Conservation (phyloP, 2,113 vertebrate genomes). For the Bombycilla garrulus region DNA sequence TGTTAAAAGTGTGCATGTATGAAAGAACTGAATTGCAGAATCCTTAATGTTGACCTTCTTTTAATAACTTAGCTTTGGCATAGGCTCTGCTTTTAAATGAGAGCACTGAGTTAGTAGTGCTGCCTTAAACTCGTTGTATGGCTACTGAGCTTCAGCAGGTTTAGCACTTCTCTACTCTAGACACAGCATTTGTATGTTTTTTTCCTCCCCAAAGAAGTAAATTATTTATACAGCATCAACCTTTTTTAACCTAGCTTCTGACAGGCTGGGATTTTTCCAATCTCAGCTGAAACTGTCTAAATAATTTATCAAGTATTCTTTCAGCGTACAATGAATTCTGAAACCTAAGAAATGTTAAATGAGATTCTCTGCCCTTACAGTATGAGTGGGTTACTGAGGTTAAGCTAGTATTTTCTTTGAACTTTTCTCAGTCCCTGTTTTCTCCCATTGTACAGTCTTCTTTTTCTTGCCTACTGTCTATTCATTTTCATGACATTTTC, state of each 20-base stretch:
- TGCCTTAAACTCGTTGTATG: slow-evolving; percentile 33
- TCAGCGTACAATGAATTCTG: slow-evolving; percentile 61
- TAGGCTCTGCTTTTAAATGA: slow-evolving; percentile 4
- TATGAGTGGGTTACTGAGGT: slow-evolving; percentile 62
- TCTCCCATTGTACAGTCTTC: not conserved
- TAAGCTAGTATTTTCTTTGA: slow-evolving; percentile 67
- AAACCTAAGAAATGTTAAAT: slow-evolving; percentile 73
- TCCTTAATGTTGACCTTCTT: not conserved
- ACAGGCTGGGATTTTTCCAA: slow-evolving; percentile 72
- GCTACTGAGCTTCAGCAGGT: slow-evolving; percentile 27
- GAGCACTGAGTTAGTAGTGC: not conserved
- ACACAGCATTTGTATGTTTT: slow-evolving; percentile 10
- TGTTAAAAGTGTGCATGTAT: not conserved
- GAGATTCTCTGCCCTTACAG: slow-evolving; percentile 58
- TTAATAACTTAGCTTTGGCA: slow-evolving; percentile 8
- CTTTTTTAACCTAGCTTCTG: slow-evolving; percentile 73
- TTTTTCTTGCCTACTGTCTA: slow-evolving; percentile 2
- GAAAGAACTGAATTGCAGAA: not conserved
- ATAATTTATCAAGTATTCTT: slow-evolving; percentile 77
- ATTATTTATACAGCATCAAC: slow-evolving; percentile 75
- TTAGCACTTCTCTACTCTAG: slow-evolving; percentile 59
- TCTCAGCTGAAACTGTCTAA: slow-evolving; percentile 71
- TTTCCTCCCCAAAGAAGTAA: slow-evolving; percentile 49
- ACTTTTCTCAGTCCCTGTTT: slow-evolving; percentile 32
- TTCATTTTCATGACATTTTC: slow-evolving; percentile 64